Percentiles rank a stretch among this genome's conserved stretches.
Evolutionary conservation across 2,888 invertebrate genomes (phyloP).

Genomic region (Gryllus longicercus): DNA sequence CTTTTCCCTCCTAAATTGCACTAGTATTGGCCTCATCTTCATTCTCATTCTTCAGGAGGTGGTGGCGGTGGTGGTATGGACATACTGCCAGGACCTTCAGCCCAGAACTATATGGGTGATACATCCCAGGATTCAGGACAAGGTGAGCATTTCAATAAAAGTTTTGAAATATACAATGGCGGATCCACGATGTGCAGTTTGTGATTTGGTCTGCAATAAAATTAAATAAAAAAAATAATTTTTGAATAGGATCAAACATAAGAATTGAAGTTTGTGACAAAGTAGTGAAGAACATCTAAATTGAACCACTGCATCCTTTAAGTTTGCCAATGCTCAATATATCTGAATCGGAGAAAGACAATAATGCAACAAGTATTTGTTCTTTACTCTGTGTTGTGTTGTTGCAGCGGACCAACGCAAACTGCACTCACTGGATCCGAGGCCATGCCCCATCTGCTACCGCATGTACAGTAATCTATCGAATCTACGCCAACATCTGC

Average conservation of each 20-base stretch:
- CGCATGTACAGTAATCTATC: slow-evolving; percentile 63
- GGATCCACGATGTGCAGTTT: slow-evolving; percentile 27
- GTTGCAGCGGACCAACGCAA: slow-evolving; percentile 52
- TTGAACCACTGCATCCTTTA: neutral
- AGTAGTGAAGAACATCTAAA: neutral
- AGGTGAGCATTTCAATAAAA: slow-evolving; percentile 41
- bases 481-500: slow-evolving; percentile 63
- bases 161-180: neutral
- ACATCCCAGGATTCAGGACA: slow-evolving; percentile 42
- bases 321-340: neutral
- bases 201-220: slow-evolving; percentile 11
- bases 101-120: slow-evolving; percentile 42
- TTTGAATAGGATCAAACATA: neutral
- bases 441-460: slow-evolving; percentile 62
- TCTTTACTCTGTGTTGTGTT: slow-evolving; percentile 35
- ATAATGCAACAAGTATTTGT: neutral
- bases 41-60: neutral
- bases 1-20: neutral
- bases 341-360: neutral
- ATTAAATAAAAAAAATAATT: neutral
- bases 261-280: neutral
- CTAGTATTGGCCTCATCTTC: neutral
- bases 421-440: slow-evolving; percentile 55
- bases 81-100: slow-evolving; percentile 46
- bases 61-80: slow-evolving; percentile 45